Evolutionary conservation across 2,113 vertebrate genomes (phyloP), one percentile per base, ranked within the genome.

Genomic region (Tychaedon coryphoeus): DNA sequence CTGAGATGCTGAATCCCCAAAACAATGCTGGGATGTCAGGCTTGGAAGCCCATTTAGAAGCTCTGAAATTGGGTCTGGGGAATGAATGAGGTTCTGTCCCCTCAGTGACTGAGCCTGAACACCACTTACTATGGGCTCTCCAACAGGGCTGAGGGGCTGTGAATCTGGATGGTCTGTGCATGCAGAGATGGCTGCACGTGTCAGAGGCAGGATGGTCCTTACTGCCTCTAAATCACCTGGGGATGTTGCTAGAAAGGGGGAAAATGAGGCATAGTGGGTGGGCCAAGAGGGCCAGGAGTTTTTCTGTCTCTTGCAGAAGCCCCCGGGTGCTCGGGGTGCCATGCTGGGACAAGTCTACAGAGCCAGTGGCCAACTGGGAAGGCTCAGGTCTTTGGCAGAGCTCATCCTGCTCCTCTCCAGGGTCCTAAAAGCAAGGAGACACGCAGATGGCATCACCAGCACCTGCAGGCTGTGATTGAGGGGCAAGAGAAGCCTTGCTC

Each of bases 121-220:
- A 45, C 54, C 12, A 1, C 47, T 81, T 67, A 24, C 40, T 5
- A 0, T 24, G 24, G 34, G n/a, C n/a, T 1, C 8, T 58, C 36
- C 2, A 5, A 2, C 2, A 2, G 18, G 33, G 20, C n/a, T 4
- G 28, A 65, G 61, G 0, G 1, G 40, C 34, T 16, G 3, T 19
- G 19, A 65, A 24, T 40, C 33, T 8, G 17, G 3, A 0, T 6
- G n/a, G 45, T 36, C 45, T 81, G 28, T 22, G 36, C 60, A 50
- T 11, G 29, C 31, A 72, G 42, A 40, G 54, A 17, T 19, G 4
- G 36, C 50, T 61, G 42, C 38, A 42, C 15, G 11, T 6, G 10
- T 29, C 33, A 72, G 54, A 60, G 58, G 16, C 26, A 72, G 62
- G 36, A 36, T 4, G 12, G 40, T 65, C 34, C 19, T 71, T 29